Evolutionary conservation across 2,113 vertebrate species (phyloP), one percentile per base, ranked within the genome.

Genomic region (Malurus alboscapulatus): DNA sequence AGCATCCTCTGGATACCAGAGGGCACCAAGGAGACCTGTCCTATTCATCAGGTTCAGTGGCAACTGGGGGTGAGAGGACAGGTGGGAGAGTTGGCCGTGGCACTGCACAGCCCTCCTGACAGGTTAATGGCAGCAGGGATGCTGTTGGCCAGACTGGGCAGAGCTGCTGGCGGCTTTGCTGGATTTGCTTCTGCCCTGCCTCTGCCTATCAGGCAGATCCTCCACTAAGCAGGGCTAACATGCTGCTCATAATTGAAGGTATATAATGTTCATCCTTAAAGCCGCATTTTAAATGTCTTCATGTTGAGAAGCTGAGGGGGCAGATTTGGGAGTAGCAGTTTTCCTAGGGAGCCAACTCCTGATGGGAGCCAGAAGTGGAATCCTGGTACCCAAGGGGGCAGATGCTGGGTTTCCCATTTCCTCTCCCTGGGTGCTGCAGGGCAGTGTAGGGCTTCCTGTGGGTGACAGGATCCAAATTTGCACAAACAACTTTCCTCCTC

Each of bases 41-140:
- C 24, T 38, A 2, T n/a, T 51, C 44, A 38, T 16, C 0, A 2
- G 0, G 47, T 27, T 40, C 80, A 20, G 71, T 2, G 4, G 42
- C 47, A 74, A 34, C 0, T 7, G 19, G 34, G 27, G 11, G 5
- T 32, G n/a, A 34, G 7, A 74, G 45, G 50, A 12, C 21, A 26
- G 25, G 19, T 11, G 12, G 44, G 48, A 58, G 59, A 50, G 55
- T 45, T 57, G 76, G 62, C 65, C 30, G 54, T 34, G 54, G 74
- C 1, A 1, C 12, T 42, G 48, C 47, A 38, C 0, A 0, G 55
- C 26, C 10, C n/a, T 66, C 19, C 50, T 90, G 45, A 12, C 12
- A 26, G 50, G 8, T 13, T 22, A 26, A 5, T 27, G 42, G 75
- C 47, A 74, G 24, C 47, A 45, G 19, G 32, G 19, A 29, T 58